These are phyloP conservation scores for Euura lappo DNA, from an alignment of 1,140 invertebrate species.

Conservation along the genomic window DNA sequence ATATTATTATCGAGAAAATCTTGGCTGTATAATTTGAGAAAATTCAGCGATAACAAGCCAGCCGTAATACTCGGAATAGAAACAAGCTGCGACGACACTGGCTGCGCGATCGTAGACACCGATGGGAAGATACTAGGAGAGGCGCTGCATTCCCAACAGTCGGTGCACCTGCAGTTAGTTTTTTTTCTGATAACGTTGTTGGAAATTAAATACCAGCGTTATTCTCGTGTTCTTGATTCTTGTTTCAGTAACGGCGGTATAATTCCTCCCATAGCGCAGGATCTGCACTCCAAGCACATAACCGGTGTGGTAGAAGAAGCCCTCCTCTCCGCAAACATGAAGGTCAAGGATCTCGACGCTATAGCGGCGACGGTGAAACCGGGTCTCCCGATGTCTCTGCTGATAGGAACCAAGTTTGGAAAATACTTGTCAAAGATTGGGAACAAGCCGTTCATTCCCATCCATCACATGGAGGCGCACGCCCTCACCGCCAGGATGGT, in stretches of 20 bases:
- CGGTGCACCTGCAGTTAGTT: slow-evolving; percentile 72
- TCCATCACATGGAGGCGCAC: slow-evolving; percentile 99
- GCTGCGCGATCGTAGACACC: slow-evolving; percentile 82
- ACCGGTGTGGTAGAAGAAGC: slow-evolving; percentile 74
- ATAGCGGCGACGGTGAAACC: slow-evolving; percentile 91
- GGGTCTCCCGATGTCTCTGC: slow-evolving; percentile 79
- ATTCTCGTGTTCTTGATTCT: too few relatives aligned
- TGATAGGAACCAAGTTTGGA: slow-evolving; percentile 85
- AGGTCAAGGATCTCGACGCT: slow-evolving; percentile 81
- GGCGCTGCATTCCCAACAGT: slow-evolving; percentile 76
- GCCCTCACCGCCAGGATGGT: slow-evolving; percentile 86
- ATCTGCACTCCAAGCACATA: slow-evolving; percentile 84
- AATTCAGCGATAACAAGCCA: slow-evolving; percentile 25
- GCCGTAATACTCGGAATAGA: slow-evolving; percentile 86
- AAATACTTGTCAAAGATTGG: slow-evolving; percentile 74
- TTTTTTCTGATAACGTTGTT: slow-evolving; percentile 1
- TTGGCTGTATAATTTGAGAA: background rate
- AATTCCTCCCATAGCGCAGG: slow-evolving; percentile 83
- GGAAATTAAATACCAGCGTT: too few relatives aligned
- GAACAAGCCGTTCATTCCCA: slow-evolving; percentile 89
- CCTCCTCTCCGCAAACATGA: slow-evolving; percentile 69
- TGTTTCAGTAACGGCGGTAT: slow-evolving; percentile 85
- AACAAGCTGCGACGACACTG: slow-evolving; percentile 99
- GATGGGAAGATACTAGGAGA: slow-evolving; percentile 80
- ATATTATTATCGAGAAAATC: background rate